Conservation (phyloP, 1,140 invertebrate genomes). For the Apis cerana region DNA sequence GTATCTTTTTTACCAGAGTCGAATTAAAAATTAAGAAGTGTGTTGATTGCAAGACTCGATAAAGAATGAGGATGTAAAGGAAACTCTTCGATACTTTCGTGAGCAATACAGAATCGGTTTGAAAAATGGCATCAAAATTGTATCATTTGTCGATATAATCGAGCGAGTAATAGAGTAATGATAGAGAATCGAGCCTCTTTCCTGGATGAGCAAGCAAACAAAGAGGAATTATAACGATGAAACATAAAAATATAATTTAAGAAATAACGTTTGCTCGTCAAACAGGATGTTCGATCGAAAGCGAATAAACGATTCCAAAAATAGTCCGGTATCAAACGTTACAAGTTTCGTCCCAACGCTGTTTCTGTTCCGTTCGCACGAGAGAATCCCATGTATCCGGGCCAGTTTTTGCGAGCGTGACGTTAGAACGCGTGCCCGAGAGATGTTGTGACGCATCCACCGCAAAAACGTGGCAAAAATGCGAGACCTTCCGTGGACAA, state of each 20-base stretch:
- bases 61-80: too few species aligned
- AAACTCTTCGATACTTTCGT: too few species aligned
- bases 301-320: conserved; percentile 55
- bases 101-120: too few species aligned
- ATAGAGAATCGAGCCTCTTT: not conserved
- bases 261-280: conserved; percentile 55
- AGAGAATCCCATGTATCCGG: conserved; percentile 45
- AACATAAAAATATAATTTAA: not conserved
- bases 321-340: conserved; percentile 27
- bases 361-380: not conserved
- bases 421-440: conserved; percentile 56
- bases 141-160: too few species aligned
- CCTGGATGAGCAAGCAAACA: not conserved
- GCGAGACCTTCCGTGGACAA: too few species aligned
- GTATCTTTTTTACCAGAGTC: too few species aligned
- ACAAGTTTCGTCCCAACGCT: not conserved
- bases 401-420: conserved; percentile 58
- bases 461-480: not conserved
- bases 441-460: conserved; percentile 15
- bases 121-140: too few species aligned
- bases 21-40: too few species aligned
- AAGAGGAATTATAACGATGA: not conserved
- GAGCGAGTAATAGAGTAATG: too few species aligned
- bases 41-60: too few species aligned
- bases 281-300: conserved; percentile 68